A percentile compares a stretch with the other conserved stretches of the same genome.
phyloP scores from a whole-genome alignment of 2,113 vertebrate species.

The Ailurus styani region DNA sequence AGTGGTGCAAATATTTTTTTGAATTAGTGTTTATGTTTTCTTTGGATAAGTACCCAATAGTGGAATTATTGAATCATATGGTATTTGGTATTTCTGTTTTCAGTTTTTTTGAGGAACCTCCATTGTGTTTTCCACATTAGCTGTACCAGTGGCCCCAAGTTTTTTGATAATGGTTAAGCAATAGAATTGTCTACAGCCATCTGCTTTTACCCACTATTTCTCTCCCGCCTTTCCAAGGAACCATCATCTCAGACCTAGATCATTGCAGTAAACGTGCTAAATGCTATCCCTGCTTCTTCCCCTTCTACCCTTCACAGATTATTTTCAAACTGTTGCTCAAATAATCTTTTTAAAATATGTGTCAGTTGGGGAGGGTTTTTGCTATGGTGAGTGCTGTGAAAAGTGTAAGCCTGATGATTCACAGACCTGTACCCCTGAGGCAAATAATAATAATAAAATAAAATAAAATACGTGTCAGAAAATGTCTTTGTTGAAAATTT shows the following conservation, averaged over 20 bases:
- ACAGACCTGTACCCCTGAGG: too few relatives aligned
- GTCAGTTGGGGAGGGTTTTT: too few relatives aligned
- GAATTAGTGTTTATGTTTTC: background rate
- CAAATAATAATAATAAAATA: too few relatives aligned
- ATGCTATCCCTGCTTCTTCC: background rate
- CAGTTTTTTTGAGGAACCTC: background rate
- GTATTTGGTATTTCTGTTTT: background rate
- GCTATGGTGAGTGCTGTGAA: too few relatives aligned
- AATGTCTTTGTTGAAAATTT: background rate
- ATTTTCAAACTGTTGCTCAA: background rate
- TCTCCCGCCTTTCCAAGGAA: background rate
- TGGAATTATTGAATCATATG: background rate
- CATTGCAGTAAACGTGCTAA: background rate
- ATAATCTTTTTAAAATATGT: background rate
- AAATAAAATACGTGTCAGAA: background rate
- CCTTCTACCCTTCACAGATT: background rate
- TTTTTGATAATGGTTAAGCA: background rate
- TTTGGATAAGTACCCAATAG: background rate
- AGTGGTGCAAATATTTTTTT: background rate
- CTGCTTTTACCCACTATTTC: background rate
- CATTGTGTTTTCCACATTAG: background rate
- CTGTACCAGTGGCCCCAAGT: background rate
- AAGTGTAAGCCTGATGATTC: too few relatives aligned
- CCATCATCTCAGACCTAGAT: background rate
- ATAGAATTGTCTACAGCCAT: background rate